phyloP scores from a whole-genome alignment of 2,888 invertebrate species.

The Teleogryllus oceanicus region DNA sequence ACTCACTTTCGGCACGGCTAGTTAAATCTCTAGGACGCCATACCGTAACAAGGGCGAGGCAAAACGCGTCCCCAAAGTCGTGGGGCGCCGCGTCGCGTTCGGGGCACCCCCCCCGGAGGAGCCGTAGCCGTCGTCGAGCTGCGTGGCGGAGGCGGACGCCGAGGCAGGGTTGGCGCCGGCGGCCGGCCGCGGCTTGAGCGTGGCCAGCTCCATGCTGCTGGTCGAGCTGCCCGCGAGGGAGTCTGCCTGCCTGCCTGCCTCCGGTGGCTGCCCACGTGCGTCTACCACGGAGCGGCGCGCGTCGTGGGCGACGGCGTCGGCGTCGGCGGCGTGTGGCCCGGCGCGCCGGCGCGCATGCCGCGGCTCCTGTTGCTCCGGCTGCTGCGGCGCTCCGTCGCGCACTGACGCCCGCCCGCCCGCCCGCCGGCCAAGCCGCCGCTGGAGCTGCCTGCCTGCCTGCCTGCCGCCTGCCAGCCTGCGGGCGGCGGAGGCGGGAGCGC shows the following conservation, averaged over 20 bases:
- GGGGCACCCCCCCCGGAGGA: too few relatives aligned
- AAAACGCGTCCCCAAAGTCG: too few relatives aligned
- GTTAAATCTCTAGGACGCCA: too few relatives aligned
- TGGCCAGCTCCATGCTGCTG: constrained; percentile 25
- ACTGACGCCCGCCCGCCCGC: not conserved
- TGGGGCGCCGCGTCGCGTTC: too few relatives aligned
- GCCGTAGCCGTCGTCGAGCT: constrained; percentile 63
- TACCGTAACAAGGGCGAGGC: too few relatives aligned
- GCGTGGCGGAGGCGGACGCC: constrained; percentile 36
- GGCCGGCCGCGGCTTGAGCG: constrained; percentile 12
- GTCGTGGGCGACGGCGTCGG: too few relatives aligned
- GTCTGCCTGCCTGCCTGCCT: too few relatives aligned
- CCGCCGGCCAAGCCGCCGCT: not conserved
- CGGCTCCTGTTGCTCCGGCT: not conserved
- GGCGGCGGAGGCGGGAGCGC: not conserved
- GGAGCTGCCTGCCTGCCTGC: not conserved
- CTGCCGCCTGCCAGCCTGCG: not conserved
- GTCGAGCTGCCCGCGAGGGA: too few relatives aligned
- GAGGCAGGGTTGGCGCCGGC: constrained; percentile 20
- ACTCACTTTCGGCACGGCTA: too few relatives aligned
- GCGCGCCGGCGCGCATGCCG: not conserved
- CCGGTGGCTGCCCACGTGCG: too few relatives aligned
- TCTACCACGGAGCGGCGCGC: too few relatives aligned
- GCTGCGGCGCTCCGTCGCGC: not conserved
- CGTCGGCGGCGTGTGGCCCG: too few relatives aligned